These are phyloP conservation scores for Nasalis larvatus DNA, from an alignment of 2,113 vertebrate species.

Conservation along the genomic window DNA sequence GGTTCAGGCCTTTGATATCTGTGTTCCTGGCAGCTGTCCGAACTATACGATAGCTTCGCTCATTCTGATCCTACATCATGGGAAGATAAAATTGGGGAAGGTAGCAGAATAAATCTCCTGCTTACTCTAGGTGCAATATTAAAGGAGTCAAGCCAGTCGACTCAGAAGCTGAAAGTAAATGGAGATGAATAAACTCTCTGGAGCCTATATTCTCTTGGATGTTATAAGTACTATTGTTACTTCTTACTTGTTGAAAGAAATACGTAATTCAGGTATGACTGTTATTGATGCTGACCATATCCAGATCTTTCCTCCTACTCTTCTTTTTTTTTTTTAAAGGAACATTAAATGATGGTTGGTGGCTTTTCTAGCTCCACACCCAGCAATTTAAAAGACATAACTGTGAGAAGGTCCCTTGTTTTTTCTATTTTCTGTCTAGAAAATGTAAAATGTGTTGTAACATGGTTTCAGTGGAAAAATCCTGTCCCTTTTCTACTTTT, in stretches of 20 bases:
- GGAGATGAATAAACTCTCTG: not conserved
- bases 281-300: constrained; percentile 49
- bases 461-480: constrained; percentile 66
- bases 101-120: not conserved
- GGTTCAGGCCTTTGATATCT: constrained; percentile 96
- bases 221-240: not conserved
- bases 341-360: constrained; percentile 51
- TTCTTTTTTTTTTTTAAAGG: constrained; percentile 46
- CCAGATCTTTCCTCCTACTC: constrained; percentile 43
- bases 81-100: not conserved
- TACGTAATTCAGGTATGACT: not conserved
- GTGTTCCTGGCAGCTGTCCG: constrained; percentile 93
- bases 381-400: constrained; percentile 55
- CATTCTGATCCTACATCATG: constrained; percentile 93
- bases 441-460: constrained; percentile 75
- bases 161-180: not conserved
- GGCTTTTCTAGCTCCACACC: constrained; percentile 25
- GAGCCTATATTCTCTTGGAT: not conserved
- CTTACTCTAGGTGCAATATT: not conserved
- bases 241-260: not conserved
- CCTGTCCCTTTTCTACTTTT: constrained; percentile 42
- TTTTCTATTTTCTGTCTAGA: constrained; percentile 58
- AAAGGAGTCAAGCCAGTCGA: not conserved
- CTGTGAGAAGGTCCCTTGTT: not conserved
- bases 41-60: constrained; percentile 97